Conservation (phyloP, 2,797 vertebrate genomes). For the Kryptopterus vitreolus region DNA sequence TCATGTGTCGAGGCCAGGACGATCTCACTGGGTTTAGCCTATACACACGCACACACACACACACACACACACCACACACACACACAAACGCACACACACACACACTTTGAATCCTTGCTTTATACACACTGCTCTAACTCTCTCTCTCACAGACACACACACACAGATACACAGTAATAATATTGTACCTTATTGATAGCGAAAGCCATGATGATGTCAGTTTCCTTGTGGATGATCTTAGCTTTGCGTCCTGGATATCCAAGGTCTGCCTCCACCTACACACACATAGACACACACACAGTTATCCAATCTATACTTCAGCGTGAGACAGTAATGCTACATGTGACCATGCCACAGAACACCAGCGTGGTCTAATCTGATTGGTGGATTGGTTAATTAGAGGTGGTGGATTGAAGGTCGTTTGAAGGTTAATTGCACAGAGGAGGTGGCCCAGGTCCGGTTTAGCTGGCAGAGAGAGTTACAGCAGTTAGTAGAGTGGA, state of each 20-base stretch:
- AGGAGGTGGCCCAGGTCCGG: background rate
- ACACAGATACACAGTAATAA: background rate
- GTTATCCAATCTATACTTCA: constrained; percentile 31
- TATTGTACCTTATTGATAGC: constrained; percentile 89
- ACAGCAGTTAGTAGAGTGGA: constrained; percentile 49
- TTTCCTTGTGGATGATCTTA: constrained; percentile 97
- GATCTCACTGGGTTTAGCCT: constrained; percentile 95
- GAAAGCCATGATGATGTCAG: constrained; percentile 98
- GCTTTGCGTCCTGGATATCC: constrained; percentile 98
- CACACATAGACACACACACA: constrained; percentile 57
- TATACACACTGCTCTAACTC: background rate
- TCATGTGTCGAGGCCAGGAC: constrained; percentile 97
- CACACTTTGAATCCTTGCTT: background rate
- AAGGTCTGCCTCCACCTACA: constrained; percentile 95
- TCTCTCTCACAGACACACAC: too few species aligned
- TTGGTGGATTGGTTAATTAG: constrained; percentile 4
- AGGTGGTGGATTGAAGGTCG: constrained; percentile 6
- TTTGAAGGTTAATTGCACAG: constrained; percentile 4
- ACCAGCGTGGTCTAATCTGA: background rate
- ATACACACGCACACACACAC: constrained; percentile 2
- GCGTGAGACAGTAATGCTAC: background rate
- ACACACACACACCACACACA: constrained; percentile 12
- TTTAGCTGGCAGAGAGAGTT: background rate
- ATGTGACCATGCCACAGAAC: constrained; percentile 12
- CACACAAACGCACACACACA: constrained; percentile 7